phyloP scores from a whole-genome alignment of 2,113 vertebrate genomes.

The Prionailurus viverrinus region DNA sequence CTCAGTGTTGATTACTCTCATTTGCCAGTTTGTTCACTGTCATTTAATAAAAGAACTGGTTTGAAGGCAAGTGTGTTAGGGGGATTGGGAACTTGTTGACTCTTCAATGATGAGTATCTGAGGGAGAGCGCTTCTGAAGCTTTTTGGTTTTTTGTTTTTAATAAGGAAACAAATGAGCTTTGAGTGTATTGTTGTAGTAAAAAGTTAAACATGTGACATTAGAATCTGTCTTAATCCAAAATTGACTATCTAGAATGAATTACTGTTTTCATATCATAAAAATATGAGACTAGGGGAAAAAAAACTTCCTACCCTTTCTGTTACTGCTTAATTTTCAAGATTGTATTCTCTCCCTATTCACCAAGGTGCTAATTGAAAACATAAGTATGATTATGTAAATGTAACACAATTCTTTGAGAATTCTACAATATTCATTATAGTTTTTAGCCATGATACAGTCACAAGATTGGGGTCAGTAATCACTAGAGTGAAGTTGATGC shows the following conservation, averaged over 20 bases:
- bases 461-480: not conserved
- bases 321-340: conserved; percentile 47
- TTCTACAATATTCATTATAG: not conserved
- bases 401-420: conserved; percentile 4
- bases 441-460: conserved; percentile 6
- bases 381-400: conserved; percentile 23
- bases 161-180: conserved; percentile 13
- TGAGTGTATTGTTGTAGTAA: not conserved
- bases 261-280: not conserved
- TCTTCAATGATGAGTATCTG: not conserved
- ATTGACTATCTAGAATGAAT: not conserved
- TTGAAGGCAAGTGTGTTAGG: not conserved
- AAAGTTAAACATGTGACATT: not conserved
- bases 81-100: not conserved
- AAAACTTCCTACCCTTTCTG: conserved; percentile 39
- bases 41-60: not conserved
- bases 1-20: not conserved
- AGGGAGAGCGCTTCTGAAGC: not conserved
- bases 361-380: not conserved
- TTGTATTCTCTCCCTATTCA: not conserved
- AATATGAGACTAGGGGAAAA: not conserved
- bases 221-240: conserved; percentile 25
- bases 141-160: not conserved
- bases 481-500: not conserved
- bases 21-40: not conserved